Conservation (phyloP, 2,797 vertebrate genomes). For the Gymnoscopelus microlampas region DNA sequence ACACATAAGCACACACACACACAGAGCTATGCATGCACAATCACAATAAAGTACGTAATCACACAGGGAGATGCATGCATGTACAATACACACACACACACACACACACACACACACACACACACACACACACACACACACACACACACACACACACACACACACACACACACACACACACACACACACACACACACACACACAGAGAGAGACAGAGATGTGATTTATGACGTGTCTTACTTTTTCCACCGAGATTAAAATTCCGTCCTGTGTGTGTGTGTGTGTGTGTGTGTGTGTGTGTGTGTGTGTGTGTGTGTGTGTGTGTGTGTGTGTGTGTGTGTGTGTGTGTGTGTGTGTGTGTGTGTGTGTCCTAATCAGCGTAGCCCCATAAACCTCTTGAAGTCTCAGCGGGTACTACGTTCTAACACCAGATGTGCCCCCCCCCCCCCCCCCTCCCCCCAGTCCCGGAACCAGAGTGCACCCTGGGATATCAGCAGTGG, state of each 20-base stretch:
- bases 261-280: slow-evolving; percentile 26
- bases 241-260: slow-evolving; percentile 43
- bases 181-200: slow-evolving; percentile 21
- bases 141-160: slow-evolving; percentile 1
- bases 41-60: not conserved
- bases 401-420: slow-evolving; percentile 63
- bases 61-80: not conserved
- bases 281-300: slow-evolving; percentile 9
- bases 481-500: slow-evolving; percentile 52
- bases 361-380: slow-evolving; percentile 55
- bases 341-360: slow-evolving; percentile 19
- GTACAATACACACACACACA: slow-evolving; percentile 3
- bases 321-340: slow-evolving; percentile 12
- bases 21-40: too few relatives aligned
- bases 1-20: too few relatives aligned
- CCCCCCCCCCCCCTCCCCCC: slow-evolving; percentile 47
- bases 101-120: slow-evolving; percentile 22
- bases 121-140: slow-evolving; percentile 20
- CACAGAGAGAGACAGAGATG: not conserved
- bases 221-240: slow-evolving; percentile 51
- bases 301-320: slow-evolving; percentile 17
- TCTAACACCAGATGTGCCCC: slow-evolving; percentile 69
- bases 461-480: slow-evolving; percentile 32
- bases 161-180: slow-evolving; percentile 22
- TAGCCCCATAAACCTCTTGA: slow-evolving; percentile 61